These are phyloP conservation scores for Magallana angulata DNA, from an alignment of 1,140 invertebrate species.

Conservation along the genomic window DNA sequence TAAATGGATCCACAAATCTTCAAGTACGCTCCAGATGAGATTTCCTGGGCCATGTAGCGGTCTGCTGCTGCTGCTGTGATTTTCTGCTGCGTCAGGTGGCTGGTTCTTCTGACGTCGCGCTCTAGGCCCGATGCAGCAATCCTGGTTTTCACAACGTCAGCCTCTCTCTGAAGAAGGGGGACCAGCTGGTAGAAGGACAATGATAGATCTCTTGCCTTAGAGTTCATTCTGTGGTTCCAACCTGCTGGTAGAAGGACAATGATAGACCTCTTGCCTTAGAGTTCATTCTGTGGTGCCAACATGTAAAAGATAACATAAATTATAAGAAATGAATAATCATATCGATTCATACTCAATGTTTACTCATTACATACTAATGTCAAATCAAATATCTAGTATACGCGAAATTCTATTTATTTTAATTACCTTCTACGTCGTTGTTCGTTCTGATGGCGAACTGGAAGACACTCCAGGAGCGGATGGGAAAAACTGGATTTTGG, in stretches of 20 bases:
- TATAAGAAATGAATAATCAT: too few relatives aligned
- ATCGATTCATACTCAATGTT: too few relatives aligned
- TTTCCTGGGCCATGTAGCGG: too few relatives aligned
- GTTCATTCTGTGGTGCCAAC: not conserved
- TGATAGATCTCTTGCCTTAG: too few relatives aligned
- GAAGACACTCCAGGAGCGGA: slow-evolving; percentile 9
- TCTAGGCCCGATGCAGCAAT: not conserved
- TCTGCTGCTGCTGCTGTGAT: too few relatives aligned
- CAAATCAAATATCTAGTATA: not conserved
- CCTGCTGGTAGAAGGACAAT: not conserved
- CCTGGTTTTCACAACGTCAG: slow-evolving; percentile 2
- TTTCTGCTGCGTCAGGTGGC: too few relatives aligned
- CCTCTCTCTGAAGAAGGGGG: not conserved
- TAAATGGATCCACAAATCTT: too few relatives aligned
- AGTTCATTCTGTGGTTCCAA: too few relatives aligned
- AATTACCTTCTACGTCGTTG: not conserved
- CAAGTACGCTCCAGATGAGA: too few relatives aligned
- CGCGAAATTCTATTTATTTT: too few relatives aligned
- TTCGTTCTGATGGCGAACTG: not conserved
- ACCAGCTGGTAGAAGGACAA: not conserved
- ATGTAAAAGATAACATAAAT: not conserved
- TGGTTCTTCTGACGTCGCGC: not conserved
- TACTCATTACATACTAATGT: too few relatives aligned
- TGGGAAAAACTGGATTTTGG: not conserved
- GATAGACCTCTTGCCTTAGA: not conserved